Conservation (phyloP, 2,113 vertebrate species). For the Epinephelus cyanopodus region DNA sequence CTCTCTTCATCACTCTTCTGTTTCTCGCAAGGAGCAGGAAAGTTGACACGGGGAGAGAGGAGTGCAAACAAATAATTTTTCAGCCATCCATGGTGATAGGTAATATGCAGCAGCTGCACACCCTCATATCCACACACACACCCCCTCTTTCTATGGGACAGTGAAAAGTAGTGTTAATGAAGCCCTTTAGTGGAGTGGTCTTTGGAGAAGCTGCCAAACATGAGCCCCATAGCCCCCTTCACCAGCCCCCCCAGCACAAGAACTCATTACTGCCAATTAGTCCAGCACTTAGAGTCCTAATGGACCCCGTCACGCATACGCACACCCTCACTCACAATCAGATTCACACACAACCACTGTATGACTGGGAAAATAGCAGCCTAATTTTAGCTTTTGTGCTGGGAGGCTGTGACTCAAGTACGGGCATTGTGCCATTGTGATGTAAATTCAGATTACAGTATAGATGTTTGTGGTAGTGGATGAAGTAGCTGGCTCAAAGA, state of each 20-base stretch:
- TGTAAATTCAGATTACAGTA: slow-evolving; percentile 43
- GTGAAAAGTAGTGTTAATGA: slow-evolving; percentile 67
- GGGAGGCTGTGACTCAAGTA: slow-evolving; percentile 48
- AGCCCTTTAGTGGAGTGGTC: slow-evolving; percentile 67
- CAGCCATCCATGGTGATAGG: neutral
- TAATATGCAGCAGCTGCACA: slow-evolving; percentile 26
- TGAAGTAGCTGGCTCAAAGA: neutral
- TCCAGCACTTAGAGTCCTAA: slow-evolving; percentile 60
- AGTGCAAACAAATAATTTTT: slow-evolving; percentile 31
- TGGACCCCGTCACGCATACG: slow-evolving; percentile 41
- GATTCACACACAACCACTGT: slow-evolving; percentile 30
- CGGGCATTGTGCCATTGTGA: slow-evolving; percentile 29
- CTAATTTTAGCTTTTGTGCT: slow-evolving; percentile 51
- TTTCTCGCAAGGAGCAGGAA: slow-evolving; percentile 12
- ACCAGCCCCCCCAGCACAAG: slow-evolving; percentile 30
- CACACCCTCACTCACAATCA: slow-evolving; percentile 9
- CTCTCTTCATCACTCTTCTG: neutral
- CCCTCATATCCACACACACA: neutral
- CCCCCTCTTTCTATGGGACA: slow-evolving; percentile 25
- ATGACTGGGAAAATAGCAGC: slow-evolving; percentile 32
- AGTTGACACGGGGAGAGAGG: slow-evolving; percentile 4
- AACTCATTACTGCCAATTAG: slow-evolving; percentile 78
- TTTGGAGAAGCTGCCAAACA: slow-evolving; percentile 69
- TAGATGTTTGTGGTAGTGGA: slow-evolving; percentile 18
- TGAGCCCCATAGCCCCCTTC: slow-evolving; percentile 44